These are phyloP conservation scores for Thoracochromis brauschi DNA, from an alignment of 2,113 vertebrate genomes.

Conservation along the genomic window DNA sequence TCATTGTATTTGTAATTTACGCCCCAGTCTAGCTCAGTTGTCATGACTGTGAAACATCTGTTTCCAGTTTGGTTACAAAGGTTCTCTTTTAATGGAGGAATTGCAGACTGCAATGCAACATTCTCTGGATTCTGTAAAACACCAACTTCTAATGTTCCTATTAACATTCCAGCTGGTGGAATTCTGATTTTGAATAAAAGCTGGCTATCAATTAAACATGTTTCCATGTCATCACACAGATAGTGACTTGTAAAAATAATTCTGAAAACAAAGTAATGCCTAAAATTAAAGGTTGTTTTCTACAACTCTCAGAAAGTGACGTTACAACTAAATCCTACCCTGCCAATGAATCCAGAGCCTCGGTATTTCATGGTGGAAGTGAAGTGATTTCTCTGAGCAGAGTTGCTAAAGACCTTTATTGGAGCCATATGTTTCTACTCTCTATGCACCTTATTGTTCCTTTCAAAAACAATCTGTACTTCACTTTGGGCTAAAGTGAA, in stretches of 20 bases:
- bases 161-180: slow-evolving; percentile 8
- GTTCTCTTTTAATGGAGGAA: not conserved
- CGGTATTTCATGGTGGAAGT: not conserved
- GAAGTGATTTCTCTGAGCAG: slow-evolving; percentile 10
- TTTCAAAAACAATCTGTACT: not conserved
- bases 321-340: not conserved
- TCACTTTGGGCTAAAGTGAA: not conserved
- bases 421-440: slow-evolving; percentile 41
- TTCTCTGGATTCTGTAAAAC: not conserved
- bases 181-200: not conserved
- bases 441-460: not conserved
- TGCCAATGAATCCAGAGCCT: not conserved
- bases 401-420: slow-evolving; percentile 19
- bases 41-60: slow-evolving; percentile 35
- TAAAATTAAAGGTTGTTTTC: not conserved
- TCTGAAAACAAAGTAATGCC: not conserved
- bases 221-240: not conserved
- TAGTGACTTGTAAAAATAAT: not conserved
- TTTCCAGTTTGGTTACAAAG: slow-evolving; percentile 29
- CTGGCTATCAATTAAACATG: not conserved
- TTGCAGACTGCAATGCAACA: not conserved
- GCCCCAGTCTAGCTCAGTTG: not conserved
- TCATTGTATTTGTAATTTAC: slow-evolving; percentile 5
- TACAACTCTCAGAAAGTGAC: not conserved
- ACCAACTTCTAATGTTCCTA: not conserved